Evolutionary conservation across 2,113 vertebrate species (phyloP), one percentile per base, ranked within the genome.

Genomic region (Microcebus griseorufus): DNA sequence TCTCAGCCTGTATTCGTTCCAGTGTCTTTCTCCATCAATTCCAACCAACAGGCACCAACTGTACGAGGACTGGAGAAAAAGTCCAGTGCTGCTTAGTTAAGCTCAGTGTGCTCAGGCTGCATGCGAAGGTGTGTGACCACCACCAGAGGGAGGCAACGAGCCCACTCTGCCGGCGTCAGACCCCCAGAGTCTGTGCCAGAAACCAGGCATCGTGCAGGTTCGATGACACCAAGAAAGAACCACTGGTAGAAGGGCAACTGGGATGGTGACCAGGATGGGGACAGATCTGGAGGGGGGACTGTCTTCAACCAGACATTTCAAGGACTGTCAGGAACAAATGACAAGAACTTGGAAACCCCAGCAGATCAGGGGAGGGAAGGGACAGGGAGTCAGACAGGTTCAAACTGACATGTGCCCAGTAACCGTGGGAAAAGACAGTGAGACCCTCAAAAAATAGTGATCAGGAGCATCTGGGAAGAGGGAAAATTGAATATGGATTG

Each of bases 171-270:
- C 1, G 8, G 81, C n/a, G 3, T n/a, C 51, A 81, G 53, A 62
- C 42, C 42, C 29, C 17, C 14, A 0, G 14, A 4, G 69, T 42
- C 42, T 34, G 18, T 45, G 69, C 42, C 13, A 27, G 53, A 69
- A 6, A 34, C n/a, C 14, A 76, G 29, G 1, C 0, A 1, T 37
- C 23, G 4, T 3, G 7, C 23, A 62, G 29, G 17, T 20, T 45
- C 13, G n/a, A 14, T 13, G 37, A 29, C 17, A 42, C 34, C 29
- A 37, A 48, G 70, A 51, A 65, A 51, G 37, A 51, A 16, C 27
- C 22, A 45, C 42, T 45, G 60, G 27, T 70, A 79, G 39, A 53
- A 64, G 81, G 65, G 34, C 37, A 32, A 48, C 55, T 58, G 55
- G 42, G 11, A 29, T n/a, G 62, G 34, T 55, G 22, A 37, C n/a